Base-by-base conservation (phyloP, 2,888 invertebrate species). In the Phortica okadai region DNA sequence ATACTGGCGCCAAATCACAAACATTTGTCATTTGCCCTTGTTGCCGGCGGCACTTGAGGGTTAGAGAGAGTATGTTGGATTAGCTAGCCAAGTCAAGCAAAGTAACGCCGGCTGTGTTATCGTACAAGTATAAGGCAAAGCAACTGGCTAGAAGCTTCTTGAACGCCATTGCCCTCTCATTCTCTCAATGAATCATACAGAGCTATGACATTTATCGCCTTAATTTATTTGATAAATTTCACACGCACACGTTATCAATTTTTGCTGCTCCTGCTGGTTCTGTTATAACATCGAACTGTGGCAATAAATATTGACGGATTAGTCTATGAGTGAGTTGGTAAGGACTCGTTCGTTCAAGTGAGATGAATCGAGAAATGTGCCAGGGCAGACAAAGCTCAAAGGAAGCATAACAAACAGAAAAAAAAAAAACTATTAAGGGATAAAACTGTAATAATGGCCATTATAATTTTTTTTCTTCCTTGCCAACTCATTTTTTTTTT, bases 221-320 rank as follows among this genome's bases (percentile, higher is more conserved):
- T 87, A 87, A 87, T 87, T 87, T 88, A 89, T 87, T 89, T 87
- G 89, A 89, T 87, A 87, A 87, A 87, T 87, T 86, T 84, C 84
- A 85, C 85, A 88, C 85, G 88, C 85, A 88, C 88, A 88, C 88
- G 88, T 88, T 88, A 85, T 88, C 88, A 85, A 88, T 85, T 85
- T 85, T 88, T 14, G 16, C 33, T 54, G 45, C 66, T 41, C 42
- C 45, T 58, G 41, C 64, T 75, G 62, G 70, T 67, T 6, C 25
- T 21, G 72, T 76, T 76, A 62, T 62, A 66, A 62, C 25, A 67
- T 78, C 45, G 8, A 67, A 21, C 75, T 54, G 77, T 78, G 87
- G 87, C 84, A 81, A 85, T 85, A 88, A 85, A 85, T 85, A 85
- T 88, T 85, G 85, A 85, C 85, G 85, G 85, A 85, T 85, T 85